A percentile compares a stretch with the other conserved stretches of the same genome.
These are phyloP conservation scores for Chlorodrepanis virens DNA, from an alignment of 2,113 vertebrate species.

Conservation along the genomic window DNA sequence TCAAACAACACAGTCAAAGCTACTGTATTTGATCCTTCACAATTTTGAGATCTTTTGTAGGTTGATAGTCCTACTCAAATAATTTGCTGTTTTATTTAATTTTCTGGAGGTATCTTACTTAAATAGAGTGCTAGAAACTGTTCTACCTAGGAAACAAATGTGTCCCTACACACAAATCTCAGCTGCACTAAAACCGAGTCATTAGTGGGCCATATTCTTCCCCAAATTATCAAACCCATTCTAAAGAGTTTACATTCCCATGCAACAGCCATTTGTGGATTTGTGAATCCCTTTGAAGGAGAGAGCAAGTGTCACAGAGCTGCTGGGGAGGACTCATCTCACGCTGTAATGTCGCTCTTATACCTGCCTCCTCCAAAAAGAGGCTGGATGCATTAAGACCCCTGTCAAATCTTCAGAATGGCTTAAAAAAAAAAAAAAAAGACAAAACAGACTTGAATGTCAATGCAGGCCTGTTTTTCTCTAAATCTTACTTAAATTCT, in stretches of 20 bases:
- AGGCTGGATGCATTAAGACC: neutral
- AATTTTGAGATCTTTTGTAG: neutral
- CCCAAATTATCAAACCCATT: neutral
- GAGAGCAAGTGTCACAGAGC: neutral
- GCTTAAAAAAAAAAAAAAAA: neutral
- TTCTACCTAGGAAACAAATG: neutral
- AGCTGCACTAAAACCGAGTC: neutral
- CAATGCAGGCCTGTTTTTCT: neutral
- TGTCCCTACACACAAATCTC: neutral
- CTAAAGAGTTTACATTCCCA: neutral
- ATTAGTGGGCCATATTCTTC: neutral
- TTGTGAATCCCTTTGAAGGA: neutral
- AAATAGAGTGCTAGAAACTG: neutral
- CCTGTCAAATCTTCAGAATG: neutral
- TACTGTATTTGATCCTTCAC: neutral
- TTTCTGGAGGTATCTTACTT: neutral
- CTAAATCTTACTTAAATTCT: neutral
- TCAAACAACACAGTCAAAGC: neutral
- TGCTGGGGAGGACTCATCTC: neutral
- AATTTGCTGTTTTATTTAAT: neutral
- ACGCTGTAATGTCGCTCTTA: accelerated
- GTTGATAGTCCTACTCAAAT: neutral
- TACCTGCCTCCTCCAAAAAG: neutral
- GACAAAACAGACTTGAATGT: neutral
- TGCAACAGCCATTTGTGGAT: neutral